A percentile compares a stretch with the other conserved stretches of the same genome.
These are phyloP conservation scores for Dascyllus trimaculatus DNA, from an alignment of 2,113 vertebrate species.

Conservation along the genomic window DNA sequence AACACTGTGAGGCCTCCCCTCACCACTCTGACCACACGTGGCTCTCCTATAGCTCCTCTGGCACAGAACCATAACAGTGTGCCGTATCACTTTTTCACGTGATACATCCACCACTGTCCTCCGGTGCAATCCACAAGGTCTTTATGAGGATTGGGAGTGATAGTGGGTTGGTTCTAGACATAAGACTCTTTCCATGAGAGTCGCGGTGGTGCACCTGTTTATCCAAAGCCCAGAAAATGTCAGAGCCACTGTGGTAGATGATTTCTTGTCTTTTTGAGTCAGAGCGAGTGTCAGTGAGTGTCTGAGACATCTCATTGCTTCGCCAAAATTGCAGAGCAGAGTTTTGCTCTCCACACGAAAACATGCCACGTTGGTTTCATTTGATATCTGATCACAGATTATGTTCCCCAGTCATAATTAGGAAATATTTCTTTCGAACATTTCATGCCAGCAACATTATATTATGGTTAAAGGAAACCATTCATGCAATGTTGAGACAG, in stretches of 20 bases:
- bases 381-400: conserved; percentile 81
- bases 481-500: conserved; percentile 61
- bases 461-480: conserved; percentile 76
- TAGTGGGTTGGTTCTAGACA: conserved; percentile 47
- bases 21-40: conserved; percentile 74
- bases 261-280: conserved; percentile 62
- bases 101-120: conserved; percentile 56
- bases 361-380: conserved; percentile 74
- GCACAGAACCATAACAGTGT: conserved; percentile 48
- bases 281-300: conserved; percentile 61
- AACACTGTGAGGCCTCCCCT: conserved; percentile 65
- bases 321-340: conserved; percentile 77
- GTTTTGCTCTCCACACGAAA: conserved; percentile 72
- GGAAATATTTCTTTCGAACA: conserved; percentile 71
- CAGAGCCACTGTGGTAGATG: conserved; percentile 54
- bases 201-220: conserved; percentile 77
- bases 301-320: conserved; percentile 73
- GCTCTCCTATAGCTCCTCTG: conserved; percentile 68
- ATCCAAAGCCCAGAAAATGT: conserved; percentile 65
- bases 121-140: conserved; percentile 53
- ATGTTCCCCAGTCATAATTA: conserved; percentile 77
- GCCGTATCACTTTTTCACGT: conserved; percentile 56
- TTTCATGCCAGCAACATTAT: conserved; percentile 65
- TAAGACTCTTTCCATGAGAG: conserved; percentile 63
- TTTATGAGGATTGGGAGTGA: conserved; percentile 69